A percentile compares a stretch with the other conserved stretches of the same genome.
Conservation (phyloP, 2,888 invertebrate species). For the Cistogaster globosa region DNA sequence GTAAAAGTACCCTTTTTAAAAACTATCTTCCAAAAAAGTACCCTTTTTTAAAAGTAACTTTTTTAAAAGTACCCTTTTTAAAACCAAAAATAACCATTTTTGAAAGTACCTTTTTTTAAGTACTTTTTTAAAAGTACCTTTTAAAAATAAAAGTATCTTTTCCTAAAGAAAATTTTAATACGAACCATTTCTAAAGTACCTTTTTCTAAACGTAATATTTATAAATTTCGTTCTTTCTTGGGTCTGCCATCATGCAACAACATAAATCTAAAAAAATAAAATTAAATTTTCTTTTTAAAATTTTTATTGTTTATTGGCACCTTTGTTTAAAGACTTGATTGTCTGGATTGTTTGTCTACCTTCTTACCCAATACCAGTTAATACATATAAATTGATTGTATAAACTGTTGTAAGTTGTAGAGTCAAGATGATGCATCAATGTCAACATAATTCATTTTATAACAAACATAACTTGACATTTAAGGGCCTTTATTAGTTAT, state of each 20-base stretch:
- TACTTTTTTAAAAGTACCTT: not conserved
- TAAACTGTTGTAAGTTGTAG: slow-evolving; percentile 40
- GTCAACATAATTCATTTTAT: slow-evolving; percentile 71
- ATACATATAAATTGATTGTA: not conserved
- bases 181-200: too few relatives aligned
- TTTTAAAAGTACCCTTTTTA: not conserved
- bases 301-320: slow-evolving; percentile 70
- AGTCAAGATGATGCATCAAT: slow-evolving; percentile 70
- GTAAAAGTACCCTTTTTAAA: too few relatives aligned
- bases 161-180: too few relatives aligned
- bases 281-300: slow-evolving; percentile 43
- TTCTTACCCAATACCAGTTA: not conserved
- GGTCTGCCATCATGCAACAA: not conserved
- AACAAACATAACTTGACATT: slow-evolving; percentile 64
- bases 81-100: too few relatives aligned
- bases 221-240: not conserved
- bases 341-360: slow-evolving; percentile 31
- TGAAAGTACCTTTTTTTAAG: not conserved
- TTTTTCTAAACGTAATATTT: not conserved
- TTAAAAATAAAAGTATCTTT: not conserved
- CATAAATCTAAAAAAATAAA: slow-evolving; percentile 24
- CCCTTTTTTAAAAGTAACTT: not conserved
- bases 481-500: slow-evolving; percentile 65
- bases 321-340: slow-evolving; percentile 59
- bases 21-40: too few relatives aligned